A percentile compares a stretch with the other conserved stretches of the same genome.
phyloP scores from a whole-genome alignment of 2,888 invertebrate genomes.

The Acleris cristana region DNA sequence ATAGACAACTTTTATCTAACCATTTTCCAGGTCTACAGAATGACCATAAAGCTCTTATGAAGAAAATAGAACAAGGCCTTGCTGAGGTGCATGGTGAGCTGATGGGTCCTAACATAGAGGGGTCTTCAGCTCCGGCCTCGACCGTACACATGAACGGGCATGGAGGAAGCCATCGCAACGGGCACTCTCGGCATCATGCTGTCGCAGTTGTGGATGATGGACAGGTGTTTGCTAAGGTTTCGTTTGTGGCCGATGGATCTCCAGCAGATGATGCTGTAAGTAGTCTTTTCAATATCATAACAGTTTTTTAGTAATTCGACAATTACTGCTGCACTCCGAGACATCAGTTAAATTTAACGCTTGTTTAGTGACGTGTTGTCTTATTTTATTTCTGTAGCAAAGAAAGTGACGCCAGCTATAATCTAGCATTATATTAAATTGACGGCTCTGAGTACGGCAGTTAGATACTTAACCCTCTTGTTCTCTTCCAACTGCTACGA shows the following conservation, averaged over 20 bases:
- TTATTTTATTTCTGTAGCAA: no score
- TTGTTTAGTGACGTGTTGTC: no score
- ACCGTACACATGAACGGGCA: conserved; percentile 39
- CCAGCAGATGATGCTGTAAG: conserved; percentile 93
- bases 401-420: no score
- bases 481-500: no score
- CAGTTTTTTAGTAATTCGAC: background rate
- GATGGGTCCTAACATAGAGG: conserved; percentile 46
- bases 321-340: no score
- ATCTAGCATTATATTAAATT: no score
- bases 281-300: conserved; percentile 32
- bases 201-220: conserved; percentile 49
- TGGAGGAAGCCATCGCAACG: conserved; percentile 18
- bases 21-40: conserved; percentile 89
- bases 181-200: conserved; percentile 32
- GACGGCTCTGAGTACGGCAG: no score
- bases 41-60: conserved; percentile 93
- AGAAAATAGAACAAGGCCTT: conserved; percentile 91
- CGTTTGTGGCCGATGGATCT: conserved; percentile 88
- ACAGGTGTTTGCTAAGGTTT: conserved; percentile 86
- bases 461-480: no score
- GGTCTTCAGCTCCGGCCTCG: conserved; percentile 43
- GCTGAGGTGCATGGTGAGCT: conserved; percentile 84
- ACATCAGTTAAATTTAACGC: no score
- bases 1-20: no score